Base-by-base conservation (phyloP, 2,113 vertebrate species). In the Ptyas mucosa region DNA sequence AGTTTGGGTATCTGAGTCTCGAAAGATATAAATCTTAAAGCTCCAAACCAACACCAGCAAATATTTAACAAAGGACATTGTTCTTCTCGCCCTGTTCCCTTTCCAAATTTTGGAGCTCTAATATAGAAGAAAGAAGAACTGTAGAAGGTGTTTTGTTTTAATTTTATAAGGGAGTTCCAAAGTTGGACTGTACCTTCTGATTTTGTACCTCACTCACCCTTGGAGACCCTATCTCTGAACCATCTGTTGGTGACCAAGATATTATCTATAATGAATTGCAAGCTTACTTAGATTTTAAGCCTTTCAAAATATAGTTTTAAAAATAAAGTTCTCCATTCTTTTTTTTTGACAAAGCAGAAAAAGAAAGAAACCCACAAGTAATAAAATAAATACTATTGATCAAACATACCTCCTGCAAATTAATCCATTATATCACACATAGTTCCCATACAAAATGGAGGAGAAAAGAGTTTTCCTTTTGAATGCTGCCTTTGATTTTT, bases 401-500 rank as follows among this genome's bases (percentile, higher is more conserved):
- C 51, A 94, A 94, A 89, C 21, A 29, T 53, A 2, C 86, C 86
- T 92, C 91, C 89, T 93, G 91, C 91, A 94, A n/a, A 85, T 54
- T 93, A 8, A n/a, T 91, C 55, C 53, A 15, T 92, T 89, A 69
- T 93, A 92, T 11, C 0, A 90, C n/a, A 0, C 0, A 85, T 94
- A 94, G 94, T 87, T 29, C 49, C 81, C 46, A 11, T 92, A 53
- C 61, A 87, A 61, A 94, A 93, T 55, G 94, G 93, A 90, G 75
- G 89, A 93, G 91, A 88, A 94, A 43, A 8, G 39, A 4, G 24
- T 43, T 95, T 90, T 87, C 95, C 69, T 94, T 54, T 91, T 95
- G 94, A 97, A 96, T 91, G 92, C 90, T 20, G 0, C 8, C 94
- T 97, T 97, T 97, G 96, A 97, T 97, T 95, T 94, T 58, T 92